These are phyloP conservation scores for Drosophila atroscutellata DNA, from an alignment of 2,888 invertebrate species.

Conservation along the genomic window DNA sequence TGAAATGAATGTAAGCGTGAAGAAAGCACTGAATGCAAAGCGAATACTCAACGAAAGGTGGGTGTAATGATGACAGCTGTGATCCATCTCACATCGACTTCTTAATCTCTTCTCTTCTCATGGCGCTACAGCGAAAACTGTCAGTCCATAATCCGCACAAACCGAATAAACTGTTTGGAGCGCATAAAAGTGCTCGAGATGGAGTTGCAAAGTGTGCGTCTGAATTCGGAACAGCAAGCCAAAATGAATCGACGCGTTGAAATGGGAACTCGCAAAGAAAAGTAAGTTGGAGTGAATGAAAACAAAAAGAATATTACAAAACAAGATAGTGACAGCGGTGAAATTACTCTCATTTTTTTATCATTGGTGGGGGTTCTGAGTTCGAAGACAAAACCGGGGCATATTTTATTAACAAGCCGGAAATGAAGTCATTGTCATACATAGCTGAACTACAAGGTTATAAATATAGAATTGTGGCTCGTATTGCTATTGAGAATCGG, in stretches of 20 bases:
- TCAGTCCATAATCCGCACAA: constrained; percentile 65
- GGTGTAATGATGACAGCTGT: not conserved
- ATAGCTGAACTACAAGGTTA: too few relatives aligned
- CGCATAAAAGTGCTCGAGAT: constrained; percentile 68
- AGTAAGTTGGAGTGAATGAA: constrained; percentile 58
- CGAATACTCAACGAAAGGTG: constrained; percentile 50
- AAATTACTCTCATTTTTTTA: not conserved
- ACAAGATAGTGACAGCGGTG: not conserved
- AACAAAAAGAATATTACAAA: not conserved
- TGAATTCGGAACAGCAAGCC: constrained; percentile 53
- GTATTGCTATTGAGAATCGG: not conserved
- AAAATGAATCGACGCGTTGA: constrained; percentile 63
- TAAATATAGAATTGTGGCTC: not conserved
- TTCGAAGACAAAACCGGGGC: rapidly evolving
- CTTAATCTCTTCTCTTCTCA: not conserved
- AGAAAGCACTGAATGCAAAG: constrained; percentile 19
- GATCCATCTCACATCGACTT: not conserved
- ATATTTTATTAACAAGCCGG: not conserved
- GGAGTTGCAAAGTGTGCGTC: constrained; percentile 57
- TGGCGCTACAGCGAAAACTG: constrained; percentile 68
- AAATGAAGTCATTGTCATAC: not conserved
- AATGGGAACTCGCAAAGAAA: constrained; percentile 73
- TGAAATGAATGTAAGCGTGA: constrained; percentile 24
- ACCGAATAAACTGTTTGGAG: constrained; percentile 53
- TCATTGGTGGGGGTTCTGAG: not conserved